Evolutionary conservation across 1,140 invertebrate genomes (phyloP), one percentile per base, ranked within the genome.

Genomic region (Bombus haemorrhoidalis): DNA sequence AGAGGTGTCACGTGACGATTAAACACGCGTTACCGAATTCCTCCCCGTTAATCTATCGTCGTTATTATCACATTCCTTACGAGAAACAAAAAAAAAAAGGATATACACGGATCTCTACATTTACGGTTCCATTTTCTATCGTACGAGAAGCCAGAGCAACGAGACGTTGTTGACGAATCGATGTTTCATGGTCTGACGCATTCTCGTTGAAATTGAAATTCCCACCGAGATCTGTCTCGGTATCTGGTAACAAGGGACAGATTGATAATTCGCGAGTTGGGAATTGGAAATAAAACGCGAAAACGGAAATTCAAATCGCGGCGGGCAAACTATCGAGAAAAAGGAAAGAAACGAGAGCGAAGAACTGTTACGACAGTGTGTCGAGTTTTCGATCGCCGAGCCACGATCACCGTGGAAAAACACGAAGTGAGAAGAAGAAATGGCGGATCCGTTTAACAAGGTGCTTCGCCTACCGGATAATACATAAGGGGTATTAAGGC

Each of bases 401-500:
- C 79, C 71, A 28, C 18, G 83, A 83, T 86, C 78, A 75, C 37
- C 64, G 64, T 83, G 59, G 80, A 82, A 83, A 77, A 86, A 86
- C 85, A 83, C 82, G 82, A 87, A 87, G 86, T 80, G 82, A 78
- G 83, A 81, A 87, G 77, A 78, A 85, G 83, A 79, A 85, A 87
- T 77, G 86, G 76, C 76, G 82, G 86, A 81, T 87, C 83, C 83
- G 77, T 87, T 87, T 87, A 87, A 87, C 86, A 87, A 87, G 86
- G 86, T 87, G 78, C 83, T 86, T 85, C 91, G 91, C 91, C 89
- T 90, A 89, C 88, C 85, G 88, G 91, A 90, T 92, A 93, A 93
- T 92, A 92, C 91, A 90, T 90, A 92, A 91, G 90, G 89, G 85
- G 91, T 90, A 92, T 92, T 93, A 92, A 93, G 89, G 86, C 88